Conservation (phyloP, 2,888 invertebrate species). For the Harmothoe impar region DNA sequence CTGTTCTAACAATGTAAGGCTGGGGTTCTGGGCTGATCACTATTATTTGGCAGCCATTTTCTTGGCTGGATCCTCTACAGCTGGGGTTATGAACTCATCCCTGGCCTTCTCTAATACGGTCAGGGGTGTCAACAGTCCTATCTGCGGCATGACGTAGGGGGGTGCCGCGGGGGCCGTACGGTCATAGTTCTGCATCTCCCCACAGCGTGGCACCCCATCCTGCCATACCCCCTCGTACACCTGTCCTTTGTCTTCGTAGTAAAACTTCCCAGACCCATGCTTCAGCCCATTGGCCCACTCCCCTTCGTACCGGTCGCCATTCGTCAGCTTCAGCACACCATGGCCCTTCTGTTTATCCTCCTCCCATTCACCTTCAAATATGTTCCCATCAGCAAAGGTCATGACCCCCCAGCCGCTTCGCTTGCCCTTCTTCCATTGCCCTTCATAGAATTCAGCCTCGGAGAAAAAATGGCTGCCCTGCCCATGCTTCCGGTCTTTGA, state of each 20-base stretch:
- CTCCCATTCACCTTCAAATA: conserved; percentile 52
- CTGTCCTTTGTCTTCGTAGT: conserved; percentile 51
- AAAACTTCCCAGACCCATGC: conserved; percentile 39
- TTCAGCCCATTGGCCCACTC: conserved; percentile 23
- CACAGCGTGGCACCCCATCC: conserved; percentile 35
- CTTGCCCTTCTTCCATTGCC: conserved; percentile 51
- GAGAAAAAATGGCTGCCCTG: conserved; percentile 47
- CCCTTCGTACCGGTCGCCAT: conserved; percentile 42
- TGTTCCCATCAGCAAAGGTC: not conserved
- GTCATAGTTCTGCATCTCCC: conserved; percentile 25
- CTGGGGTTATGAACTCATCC: not conserved
- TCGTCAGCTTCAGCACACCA: conserved; percentile 18
- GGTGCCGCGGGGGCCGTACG: conserved; percentile 7
- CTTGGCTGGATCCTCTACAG: not conserved
- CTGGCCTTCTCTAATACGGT: conserved; percentile 16
- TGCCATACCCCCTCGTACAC: conserved; percentile 56
- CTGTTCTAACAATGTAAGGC: too few relatives aligned
- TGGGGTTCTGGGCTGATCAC: too few relatives aligned
- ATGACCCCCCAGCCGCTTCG: conserved; percentile 37
- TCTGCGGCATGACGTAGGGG: conserved; percentile 38
- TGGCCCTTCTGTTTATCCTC: not conserved
- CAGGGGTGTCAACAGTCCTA: not conserved
- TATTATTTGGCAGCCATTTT: too few relatives aligned
- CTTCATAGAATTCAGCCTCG: conserved; percentile 23
- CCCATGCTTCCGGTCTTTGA: not conserved